Evolutionary conservation across 2,113 vertebrate genomes (phyloP), one percentile per base, ranked within the genome.

Genomic region (Malurus elegans): DNA sequence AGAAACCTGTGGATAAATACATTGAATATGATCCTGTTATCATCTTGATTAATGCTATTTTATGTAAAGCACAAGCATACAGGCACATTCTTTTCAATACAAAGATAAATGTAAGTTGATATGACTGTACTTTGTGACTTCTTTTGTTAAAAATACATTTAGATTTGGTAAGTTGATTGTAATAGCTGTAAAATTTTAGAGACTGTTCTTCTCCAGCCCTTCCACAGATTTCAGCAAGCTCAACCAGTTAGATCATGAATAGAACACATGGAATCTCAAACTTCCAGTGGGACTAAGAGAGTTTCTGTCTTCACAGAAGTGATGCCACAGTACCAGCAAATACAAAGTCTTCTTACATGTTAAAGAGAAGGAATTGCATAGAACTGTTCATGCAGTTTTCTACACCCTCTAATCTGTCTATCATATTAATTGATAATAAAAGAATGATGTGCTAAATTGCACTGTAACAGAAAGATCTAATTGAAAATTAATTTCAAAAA

Each of bases 21-120:
- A 99, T 99, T 18, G 99, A 99, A 90, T 99, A 99, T 96, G 99
- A 99, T 96, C 99, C 99, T n/a, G 99, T 99, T 61, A 99, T 99
- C 86, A 99, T 99, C 95, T 97, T 99, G 89, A 99, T 99, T 90
- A 99, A 99, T 97, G 99, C 99, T 61, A 97, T 99, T 96, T 96
- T 99, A 88, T 99, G 99, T 96, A 99, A 99, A 98, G 98, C 98
- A 29, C 99, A 99, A 93, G 99, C 98, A 14, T 99, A 99, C 94
- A 98, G 99, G 50, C 99, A 99, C 96, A 99, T 99, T 94, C 96
- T 99, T 92, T 99, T 99, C 97, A 99, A 99, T 96, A 99, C 99
- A 18, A 97, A 98, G 86, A 97, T 99, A 96, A 99, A 99, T 62
- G 99, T 99, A 98, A 99, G 99, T 98, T 95, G 51, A 32, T 93